Base-by-base conservation (phyloP, 2,113 vertebrate species). In the Toxotes chatareus region DNA sequence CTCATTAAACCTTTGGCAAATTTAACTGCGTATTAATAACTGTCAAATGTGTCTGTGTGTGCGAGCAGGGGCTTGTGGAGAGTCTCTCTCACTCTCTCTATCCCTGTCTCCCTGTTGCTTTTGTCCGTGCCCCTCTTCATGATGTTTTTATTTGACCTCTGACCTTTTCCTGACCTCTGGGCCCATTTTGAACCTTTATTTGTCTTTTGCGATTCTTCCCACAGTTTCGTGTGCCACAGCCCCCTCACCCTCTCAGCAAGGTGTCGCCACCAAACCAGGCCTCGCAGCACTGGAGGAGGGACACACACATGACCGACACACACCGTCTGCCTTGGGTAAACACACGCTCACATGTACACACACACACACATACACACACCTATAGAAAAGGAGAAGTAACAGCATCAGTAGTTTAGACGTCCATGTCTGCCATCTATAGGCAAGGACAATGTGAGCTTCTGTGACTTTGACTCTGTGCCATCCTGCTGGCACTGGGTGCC, bases 171-270 rank as follows among this genome's bases (percentile, higher is more conserved):
- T 82, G 79, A 38, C 86, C 86, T 17, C 53, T 51, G 70, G 53
- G 10, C 79, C 74, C 61, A 65, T 82, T 27, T 74, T 91, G 56
- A 88, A 73, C 80, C 73, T 75, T 82, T 92, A 77, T 87, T 73
- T 83, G 63, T 90, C 65, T 86, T 27, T 76, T 88, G 78, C 73
- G 62, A 60, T 73, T 90, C 63, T 65, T 84, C 64, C 80, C 88
- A 81, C 88, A 96, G 95, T 95, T 95, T 66, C 94, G 94, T 79
- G 93, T 94, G 77, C 94, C 94, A 27, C 94, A 94, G 90, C 86
- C 94, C 87, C 90, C 93, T 60, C 91, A 86, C 84, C 92, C 88
- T 62, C 83, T 91, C 66, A 87, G 80, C 86, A 94, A 92, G 88
- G 85, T 40, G 79, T 86, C 87, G 9, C 90, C 84, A 44, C 76